A percentile compares a stretch with the other conserved stretches of the same genome.
Conservation (phyloP, 1,140 invertebrate genomes). For the Heliothis virescens region DNA sequence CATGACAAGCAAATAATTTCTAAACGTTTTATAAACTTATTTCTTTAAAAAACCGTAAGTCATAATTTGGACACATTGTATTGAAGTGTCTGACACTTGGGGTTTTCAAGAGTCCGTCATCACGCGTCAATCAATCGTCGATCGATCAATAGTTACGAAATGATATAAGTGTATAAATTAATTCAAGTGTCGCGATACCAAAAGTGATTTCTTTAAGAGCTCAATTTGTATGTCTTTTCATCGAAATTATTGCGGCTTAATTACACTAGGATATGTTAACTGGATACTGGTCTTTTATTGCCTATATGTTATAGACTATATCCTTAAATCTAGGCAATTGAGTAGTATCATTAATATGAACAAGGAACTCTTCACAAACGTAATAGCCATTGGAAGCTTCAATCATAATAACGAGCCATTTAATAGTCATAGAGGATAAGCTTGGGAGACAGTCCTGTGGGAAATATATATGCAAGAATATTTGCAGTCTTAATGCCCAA, state of each 20-base stretch:
- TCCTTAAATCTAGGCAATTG: conserved; percentile 10
- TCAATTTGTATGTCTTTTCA: no score
- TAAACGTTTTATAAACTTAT: background rate
- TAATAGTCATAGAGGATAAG: background rate
- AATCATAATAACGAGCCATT: conserved; percentile 5
- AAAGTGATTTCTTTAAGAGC: background rate
- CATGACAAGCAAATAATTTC: conserved; percentile 8
- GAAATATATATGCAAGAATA: background rate
- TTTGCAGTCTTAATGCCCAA: no score
- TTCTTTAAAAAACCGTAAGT: background rate
- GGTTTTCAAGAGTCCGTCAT: conserved; percentile 24
- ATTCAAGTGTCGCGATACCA: background rate
- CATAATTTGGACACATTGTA: conserved; percentile 33
- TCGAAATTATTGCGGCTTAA: no score
- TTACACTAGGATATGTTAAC: background rate
- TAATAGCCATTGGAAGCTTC: conserved; percentile 8
- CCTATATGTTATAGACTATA: background rate
- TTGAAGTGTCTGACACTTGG: conserved; percentile 16
- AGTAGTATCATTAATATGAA: conserved; percentile 11
- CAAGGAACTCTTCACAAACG: background rate
- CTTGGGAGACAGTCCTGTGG: background rate
- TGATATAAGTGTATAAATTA: conserved; percentile 18
- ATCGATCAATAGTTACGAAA: conserved; percentile 12
- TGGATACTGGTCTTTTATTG: conserved; percentile 16
- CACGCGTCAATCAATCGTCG: conserved; percentile 34